A percentile compares a stretch with the other conserved stretches of the same genome.
Evolutionary conservation across 2,797 vertebrate species (phyloP).

Genomic region (Acanthis flammea): DNA sequence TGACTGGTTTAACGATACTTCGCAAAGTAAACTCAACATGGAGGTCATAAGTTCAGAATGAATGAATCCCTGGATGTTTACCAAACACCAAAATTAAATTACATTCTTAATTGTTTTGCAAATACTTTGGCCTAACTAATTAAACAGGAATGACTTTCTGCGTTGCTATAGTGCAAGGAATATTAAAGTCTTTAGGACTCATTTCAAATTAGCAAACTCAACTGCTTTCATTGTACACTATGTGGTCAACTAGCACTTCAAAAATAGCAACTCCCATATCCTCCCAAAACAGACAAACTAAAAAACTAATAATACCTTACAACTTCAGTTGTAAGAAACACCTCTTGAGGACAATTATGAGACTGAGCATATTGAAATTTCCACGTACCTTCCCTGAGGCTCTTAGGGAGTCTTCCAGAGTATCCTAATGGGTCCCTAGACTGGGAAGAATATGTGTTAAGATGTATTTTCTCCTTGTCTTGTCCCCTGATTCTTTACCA

Average conservation of each 20-base stretch:
- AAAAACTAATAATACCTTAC: background rate
- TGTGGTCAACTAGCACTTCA: conserved; percentile 59
- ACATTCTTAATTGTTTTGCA: conserved; percentile 80
- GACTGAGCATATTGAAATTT: background rate
- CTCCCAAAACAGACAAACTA: background rate
- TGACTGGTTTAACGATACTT: conserved; percentile 72
- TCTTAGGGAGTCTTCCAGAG: background rate
- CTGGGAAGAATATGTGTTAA: background rate
- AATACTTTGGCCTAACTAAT: conserved; percentile 80
- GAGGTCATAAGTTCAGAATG: conserved; percentile 75
- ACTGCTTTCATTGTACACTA: conserved; percentile 56
- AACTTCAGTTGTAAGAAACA: background rate
- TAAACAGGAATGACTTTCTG: conserved; percentile 77
- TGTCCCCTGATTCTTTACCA: background rate
- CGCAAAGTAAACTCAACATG: conserved; percentile 70
- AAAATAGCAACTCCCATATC: background rate
- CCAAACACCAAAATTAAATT: conserved; percentile 78
- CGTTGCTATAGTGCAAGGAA: conserved; percentile 68
- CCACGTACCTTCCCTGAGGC: background rate
- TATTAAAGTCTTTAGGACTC: conserved; percentile 75
- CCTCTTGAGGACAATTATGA: background rate
- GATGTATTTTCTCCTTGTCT: background rate
- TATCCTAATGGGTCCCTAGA: background rate
- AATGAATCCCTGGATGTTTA: conserved; percentile 81
- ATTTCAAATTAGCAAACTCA: conserved; percentile 72